Evolutionary conservation across 2,113 vertebrate genomes (phyloP).

Genomic region (Chlamydotis undulata): DNA sequence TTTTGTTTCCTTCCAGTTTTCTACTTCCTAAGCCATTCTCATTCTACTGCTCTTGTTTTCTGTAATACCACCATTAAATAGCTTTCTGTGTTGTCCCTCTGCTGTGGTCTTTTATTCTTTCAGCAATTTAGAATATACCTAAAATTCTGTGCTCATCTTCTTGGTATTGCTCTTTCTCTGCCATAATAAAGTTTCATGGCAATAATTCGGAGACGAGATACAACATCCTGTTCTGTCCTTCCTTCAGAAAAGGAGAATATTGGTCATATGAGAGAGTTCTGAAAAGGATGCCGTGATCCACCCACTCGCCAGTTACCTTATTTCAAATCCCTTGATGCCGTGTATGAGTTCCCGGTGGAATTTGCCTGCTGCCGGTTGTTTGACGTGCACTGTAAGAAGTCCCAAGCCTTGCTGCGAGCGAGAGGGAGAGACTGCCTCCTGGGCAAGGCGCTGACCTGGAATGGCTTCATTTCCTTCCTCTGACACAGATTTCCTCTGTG

Average conservation of each 20-base stretch:
- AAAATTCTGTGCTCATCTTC: not conserved
- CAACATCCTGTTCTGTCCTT: not conserved
- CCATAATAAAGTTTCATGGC: not conserved
- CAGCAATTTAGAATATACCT: not conserved
- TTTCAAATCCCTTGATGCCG: not conserved
- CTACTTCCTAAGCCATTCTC: not conserved
- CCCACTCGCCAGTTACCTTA: no score
- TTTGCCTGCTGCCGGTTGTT: not conserved
- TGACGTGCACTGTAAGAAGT: not conserved
- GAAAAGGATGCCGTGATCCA: not conserved
- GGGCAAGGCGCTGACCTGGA: not conserved
- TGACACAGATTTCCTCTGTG: slow-evolving; percentile 1
- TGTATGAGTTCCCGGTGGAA: not conserved
- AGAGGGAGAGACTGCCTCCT: not conserved
- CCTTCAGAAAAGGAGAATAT: not conserved
- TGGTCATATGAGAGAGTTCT: not conserved
- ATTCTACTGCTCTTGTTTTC: not conserved
- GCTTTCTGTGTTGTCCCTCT: not conserved
- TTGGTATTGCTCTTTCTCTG: not conserved
- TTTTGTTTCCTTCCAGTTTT: not conserved
- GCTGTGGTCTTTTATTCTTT: not conserved
- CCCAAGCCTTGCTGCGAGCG: not conserved
- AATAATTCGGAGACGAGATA: not conserved
- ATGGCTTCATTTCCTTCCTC: slow-evolving; percentile 15
- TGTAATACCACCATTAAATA: not conserved